Percentiles rank a stretch among this genome's conserved stretches.
Evolutionary conservation across 2,888 invertebrate species (phyloP).

Genomic region (Cataglyphis albicans): DNA sequence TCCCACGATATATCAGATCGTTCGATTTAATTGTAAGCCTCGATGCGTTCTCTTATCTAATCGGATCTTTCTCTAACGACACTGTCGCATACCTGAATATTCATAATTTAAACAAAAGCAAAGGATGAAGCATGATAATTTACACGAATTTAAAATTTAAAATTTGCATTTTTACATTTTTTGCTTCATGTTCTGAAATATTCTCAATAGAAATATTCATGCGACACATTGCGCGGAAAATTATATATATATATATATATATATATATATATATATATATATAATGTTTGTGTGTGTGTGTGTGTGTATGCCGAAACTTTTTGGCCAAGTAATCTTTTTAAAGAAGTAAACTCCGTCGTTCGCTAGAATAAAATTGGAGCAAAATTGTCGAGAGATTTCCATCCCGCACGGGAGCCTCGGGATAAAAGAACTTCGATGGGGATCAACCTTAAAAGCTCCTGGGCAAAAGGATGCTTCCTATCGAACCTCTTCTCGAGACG

Average conservation of each 20-base stretch:
- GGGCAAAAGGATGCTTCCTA: constrained; percentile 45
- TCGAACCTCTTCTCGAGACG: constrained; percentile 55
- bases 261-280: not conserved
- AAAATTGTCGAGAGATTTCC: constrained; percentile 1
- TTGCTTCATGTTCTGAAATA: not conserved
- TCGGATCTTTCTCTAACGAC: not conserved
- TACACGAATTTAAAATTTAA: not conserved
- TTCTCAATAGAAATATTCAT: not conserved
- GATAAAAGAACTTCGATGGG: constrained; percentile 25
- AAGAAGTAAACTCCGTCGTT: not conserved
- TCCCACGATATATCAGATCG: not conserved
- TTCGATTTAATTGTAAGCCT: not conserved
- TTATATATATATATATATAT: not conserved
- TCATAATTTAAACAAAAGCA: not conserved
- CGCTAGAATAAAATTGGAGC: not conserved
- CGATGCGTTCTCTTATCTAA: not conserved
- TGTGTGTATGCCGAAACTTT: not conserved
- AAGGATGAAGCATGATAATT: not conserved
- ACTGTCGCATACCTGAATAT: not conserved
- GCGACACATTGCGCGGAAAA: not conserved
- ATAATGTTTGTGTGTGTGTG: too few species aligned
- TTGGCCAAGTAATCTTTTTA: not conserved
- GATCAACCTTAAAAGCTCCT: constrained; percentile 43
- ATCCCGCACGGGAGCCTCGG: not conserved
- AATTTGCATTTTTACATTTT: not conserved